Evolutionary conservation across 2,113 vertebrate genomes (phyloP).

Genomic region (Dicrurus megarhynchus): DNA sequence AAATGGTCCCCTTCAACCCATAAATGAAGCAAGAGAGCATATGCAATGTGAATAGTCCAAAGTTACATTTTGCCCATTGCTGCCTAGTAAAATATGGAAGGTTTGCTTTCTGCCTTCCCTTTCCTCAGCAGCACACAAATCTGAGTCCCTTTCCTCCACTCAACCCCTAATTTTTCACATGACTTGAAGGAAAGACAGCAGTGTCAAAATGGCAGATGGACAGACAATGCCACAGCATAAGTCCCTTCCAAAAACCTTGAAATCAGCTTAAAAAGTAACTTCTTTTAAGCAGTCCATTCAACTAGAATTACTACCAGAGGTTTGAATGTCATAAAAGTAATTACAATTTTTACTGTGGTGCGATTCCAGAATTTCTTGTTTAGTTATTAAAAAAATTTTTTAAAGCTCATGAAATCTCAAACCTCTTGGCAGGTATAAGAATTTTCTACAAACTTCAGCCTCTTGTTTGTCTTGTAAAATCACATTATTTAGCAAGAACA

Average conservation of each 20-base stretch:
- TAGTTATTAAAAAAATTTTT: not conserved
- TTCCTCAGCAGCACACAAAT: not conserved
- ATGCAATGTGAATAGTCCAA: not conserved
- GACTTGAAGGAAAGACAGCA: not conserved
- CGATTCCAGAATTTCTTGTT: not conserved
- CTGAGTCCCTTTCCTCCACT: not conserved
- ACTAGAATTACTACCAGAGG: not conserved
- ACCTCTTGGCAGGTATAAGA: not conserved
- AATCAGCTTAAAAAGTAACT: not conserved
- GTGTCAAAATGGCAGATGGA: not conserved
- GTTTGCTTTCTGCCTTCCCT: not conserved
- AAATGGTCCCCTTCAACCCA: not conserved
- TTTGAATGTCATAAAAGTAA: not conserved
- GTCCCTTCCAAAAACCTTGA: not conserved
- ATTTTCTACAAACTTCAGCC: not conserved
- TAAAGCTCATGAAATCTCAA: not conserved
- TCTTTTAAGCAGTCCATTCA: not conserved
- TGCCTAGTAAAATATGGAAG: not conserved
- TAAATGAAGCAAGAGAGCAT: not conserved
- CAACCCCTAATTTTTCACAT: not conserved
- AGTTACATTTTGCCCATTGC: not conserved
- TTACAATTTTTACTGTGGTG: not conserved
- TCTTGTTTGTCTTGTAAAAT: not conserved
- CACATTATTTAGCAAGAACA: not conserved
- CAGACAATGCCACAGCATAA: not conserved